These are phyloP conservation scores for Epizoanthus scotinus DNA, from an alignment of 92 coral and sea anemone species.

Conservation along the genomic window DNA sequence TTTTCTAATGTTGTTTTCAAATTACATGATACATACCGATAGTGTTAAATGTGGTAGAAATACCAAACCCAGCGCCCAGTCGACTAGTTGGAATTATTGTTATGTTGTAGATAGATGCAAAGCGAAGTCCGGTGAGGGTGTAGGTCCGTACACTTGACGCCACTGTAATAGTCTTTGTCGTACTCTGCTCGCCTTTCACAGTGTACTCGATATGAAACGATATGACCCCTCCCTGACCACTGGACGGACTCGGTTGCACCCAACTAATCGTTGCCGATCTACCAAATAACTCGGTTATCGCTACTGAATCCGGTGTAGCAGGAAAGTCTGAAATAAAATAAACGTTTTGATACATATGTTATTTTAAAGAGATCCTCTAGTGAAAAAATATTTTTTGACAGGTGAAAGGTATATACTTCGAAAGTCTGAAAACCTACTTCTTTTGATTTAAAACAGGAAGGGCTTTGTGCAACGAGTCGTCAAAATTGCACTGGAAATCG, in stretches of 20 bases:
- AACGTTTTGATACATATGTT: too few relatives aligned
- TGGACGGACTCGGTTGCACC: too few relatives aligned
- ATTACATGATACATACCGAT: not conserved
- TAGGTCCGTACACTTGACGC: not conserved
- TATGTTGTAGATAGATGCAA: slow-evolving; percentile 1
- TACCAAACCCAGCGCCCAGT: slow-evolving; percentile 13
- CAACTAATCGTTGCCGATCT: slow-evolving; percentile 9
- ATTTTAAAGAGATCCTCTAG: too few relatives aligned
- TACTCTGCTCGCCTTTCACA: not conserved
- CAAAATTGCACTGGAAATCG: too few relatives aligned
- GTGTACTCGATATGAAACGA: slow-evolving; percentile 14
- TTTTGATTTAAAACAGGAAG: too few relatives aligned
- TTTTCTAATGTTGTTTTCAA: too few relatives aligned
- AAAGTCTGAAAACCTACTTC: too few relatives aligned
- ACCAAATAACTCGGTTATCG: not conserved
- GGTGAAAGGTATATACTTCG: too few relatives aligned
- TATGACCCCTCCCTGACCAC: slow-evolving; percentile 4
- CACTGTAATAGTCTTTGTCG: not conserved
- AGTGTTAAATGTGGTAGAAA: slow-evolving; percentile 1
- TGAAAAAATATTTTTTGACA: too few relatives aligned
- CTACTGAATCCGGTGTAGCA: slow-evolving; percentile 3
- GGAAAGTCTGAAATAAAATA: slow-evolving; percentile 3
- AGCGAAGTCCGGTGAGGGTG: slow-evolving; percentile 2
- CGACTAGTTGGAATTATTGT: not conserved
- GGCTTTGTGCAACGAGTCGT: too few relatives aligned